A percentile compares a stretch with the other conserved stretches of the same genome.
Evolutionary conservation across 2,113 vertebrate species (phyloP).

Genomic region (Falcunculus frontatus): DNA sequence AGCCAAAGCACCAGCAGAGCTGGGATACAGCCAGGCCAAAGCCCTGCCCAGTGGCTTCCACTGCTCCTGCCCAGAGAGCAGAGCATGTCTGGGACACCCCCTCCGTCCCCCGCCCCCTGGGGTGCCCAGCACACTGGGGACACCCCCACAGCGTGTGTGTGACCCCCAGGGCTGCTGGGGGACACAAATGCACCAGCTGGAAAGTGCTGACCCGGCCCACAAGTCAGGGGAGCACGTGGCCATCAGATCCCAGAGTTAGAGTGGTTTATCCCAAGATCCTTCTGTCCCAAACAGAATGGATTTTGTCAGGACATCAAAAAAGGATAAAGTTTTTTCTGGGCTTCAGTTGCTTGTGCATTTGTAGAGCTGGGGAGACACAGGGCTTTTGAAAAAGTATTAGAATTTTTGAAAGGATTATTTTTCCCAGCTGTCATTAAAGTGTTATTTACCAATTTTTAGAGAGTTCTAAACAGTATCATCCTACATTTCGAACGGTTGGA

Average conservation of each 20-base stretch:
- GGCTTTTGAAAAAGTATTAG: not conserved
- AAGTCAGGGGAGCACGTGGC: not conserved
- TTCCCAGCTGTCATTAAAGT: not conserved
- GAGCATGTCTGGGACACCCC: not conserved
- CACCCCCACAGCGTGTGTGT: not conserved
- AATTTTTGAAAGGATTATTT: not conserved
- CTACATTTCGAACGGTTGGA: not conserved
- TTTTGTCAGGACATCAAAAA: not conserved
- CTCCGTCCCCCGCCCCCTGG: no score
- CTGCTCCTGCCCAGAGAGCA: no score
- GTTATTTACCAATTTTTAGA: not conserved
- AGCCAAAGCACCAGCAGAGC: not conserved
- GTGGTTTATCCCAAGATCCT: not conserved
- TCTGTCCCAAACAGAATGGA: not conserved
- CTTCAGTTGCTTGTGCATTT: not conserved
- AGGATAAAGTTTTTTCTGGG: not conserved
- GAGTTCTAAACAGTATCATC: not conserved
- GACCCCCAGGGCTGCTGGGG: not conserved
- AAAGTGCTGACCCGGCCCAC: not conserved
- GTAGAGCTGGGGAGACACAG: not conserved
- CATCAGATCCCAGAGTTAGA: not conserved
- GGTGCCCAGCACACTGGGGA: not conserved
- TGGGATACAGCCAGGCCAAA: rapidly evolving
- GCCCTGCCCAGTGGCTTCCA: not conserved
- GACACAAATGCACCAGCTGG: not conserved